Conservation (phyloP, 64 coral and sea anemone genomes). For the Stichodactyla helianthus region DNA sequence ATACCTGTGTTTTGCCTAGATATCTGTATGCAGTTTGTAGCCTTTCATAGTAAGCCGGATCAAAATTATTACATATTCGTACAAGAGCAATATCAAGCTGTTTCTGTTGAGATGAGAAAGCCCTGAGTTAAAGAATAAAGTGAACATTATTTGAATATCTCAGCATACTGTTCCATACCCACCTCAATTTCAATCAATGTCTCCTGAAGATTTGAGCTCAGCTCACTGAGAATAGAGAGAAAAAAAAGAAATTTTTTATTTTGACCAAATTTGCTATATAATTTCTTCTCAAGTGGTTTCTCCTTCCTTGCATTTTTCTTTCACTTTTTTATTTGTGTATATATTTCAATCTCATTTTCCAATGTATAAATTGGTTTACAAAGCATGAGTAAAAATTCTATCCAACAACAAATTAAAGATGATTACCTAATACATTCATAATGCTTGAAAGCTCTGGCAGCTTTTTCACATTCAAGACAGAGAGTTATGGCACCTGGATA, state of each 20-base stretch:
- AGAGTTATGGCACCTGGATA: slow-evolving; percentile 95
- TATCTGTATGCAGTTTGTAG: slow-evolving; percentile 90
- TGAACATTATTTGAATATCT: neutral
- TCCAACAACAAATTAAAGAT: neutral
- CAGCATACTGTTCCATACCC: neutral
- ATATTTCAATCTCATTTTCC: too few species aligned
- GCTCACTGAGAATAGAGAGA: slow-evolving; percentile 55
- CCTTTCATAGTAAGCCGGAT: slow-evolving; percentile 91
- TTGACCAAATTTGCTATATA: neutral
- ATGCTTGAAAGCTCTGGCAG: slow-evolving; percentile 96
- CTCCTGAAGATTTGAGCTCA: slow-evolving; percentile 96
- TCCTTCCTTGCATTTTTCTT: too few species aligned
- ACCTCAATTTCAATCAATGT: slow-evolving; percentile 97
- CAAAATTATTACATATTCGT: slow-evolving; percentile 82
- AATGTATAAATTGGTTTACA: too few species aligned
- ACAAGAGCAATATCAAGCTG: slow-evolving; percentile 83
- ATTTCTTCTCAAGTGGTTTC: too few species aligned
- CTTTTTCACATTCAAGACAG: slow-evolving; percentile 96
- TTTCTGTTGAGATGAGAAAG: slow-evolving; percentile 50
- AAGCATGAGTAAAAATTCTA: neutral
- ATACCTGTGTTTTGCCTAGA: slow-evolving; percentile 91
- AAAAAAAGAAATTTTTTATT: neutral
- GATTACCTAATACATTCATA: slow-evolving; percentile 88
- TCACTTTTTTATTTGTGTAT: too few species aligned
- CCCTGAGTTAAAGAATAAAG: neutral